Percentiles rank a stretch among this genome's conserved stretches.
Conservation (phyloP, 2,797 vertebrate genomes). For the Anguilla marmorata region DNA sequence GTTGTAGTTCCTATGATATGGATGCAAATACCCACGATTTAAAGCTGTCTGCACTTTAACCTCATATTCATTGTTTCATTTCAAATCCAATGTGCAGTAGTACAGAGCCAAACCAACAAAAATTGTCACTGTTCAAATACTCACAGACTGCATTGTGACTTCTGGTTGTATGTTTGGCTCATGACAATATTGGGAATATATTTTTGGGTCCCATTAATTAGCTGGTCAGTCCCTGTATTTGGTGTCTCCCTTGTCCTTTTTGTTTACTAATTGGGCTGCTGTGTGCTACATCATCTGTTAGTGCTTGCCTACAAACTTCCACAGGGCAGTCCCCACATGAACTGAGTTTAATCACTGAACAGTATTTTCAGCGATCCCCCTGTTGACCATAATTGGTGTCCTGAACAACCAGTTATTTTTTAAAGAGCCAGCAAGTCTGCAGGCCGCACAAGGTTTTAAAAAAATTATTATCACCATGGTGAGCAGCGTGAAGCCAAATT, state of each 20-base stretch:
- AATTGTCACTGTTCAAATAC: no score
- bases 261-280: background rate
- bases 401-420: background rate
- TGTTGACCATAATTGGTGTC: background rate
- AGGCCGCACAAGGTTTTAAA: background rate
- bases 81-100: no score
- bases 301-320: background rate
- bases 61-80: no score
- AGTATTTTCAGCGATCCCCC: background rate
- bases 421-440: background rate
- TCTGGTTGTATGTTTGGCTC: background rate
- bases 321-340: no score
- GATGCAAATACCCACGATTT: no score
- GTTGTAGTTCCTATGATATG: no score
- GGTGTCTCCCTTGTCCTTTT: background rate
- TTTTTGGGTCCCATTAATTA: background rate
- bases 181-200: background rate
- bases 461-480: background rate
- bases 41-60: no score
- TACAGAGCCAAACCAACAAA: no score
- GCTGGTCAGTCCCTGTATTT: background rate
- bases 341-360: background rate
- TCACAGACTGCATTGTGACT: background rate
- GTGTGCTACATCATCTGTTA: background rate
- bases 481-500: background rate